These are phyloP conservation scores for Gobiocypris rarus DNA, from an alignment of 2,113 vertebrate genomes.

Conservation along the genomic window DNA sequence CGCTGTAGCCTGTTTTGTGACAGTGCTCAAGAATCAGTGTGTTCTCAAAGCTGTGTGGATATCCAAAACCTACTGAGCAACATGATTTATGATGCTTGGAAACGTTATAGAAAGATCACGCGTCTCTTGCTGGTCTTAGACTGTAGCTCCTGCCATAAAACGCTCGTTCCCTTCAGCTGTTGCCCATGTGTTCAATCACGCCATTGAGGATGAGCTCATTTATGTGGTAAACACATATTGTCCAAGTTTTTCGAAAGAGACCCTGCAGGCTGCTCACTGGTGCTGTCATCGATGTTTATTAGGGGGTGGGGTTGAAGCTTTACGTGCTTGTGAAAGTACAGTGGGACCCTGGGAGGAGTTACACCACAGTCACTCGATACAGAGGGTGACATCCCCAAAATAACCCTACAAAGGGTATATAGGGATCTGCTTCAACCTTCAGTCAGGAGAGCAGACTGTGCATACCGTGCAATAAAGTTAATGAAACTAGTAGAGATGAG, in stretches of 20 bases:
- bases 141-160: neutral
- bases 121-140: neutral
- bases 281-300: constrained; percentile 44
- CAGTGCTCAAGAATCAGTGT: neutral
- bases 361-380: constrained; percentile 60
- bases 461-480: neutral
- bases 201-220: constrained; percentile 21
- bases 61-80: constrained; percentile 26
- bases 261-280: constrained; percentile 59
- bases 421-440: constrained; percentile 55
- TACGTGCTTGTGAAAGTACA: constrained; percentile 61
- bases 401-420: constrained; percentile 75
- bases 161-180: neutral
- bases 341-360: constrained; percentile 57
- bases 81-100: constrained; percentile 4
- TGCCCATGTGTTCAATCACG: neutral
- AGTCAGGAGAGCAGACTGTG: constrained; percentile 49
- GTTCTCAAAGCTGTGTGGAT: constrained; percentile 22
- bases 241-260: constrained; percentile 39
- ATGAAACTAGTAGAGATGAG: neutral
- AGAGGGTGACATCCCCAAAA: constrained; percentile 68
- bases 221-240: constrained; percentile 45
- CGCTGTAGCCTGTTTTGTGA: neutral
- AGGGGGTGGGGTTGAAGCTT: constrained; percentile 50
- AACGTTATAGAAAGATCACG: constrained; percentile 38